Conservation (phyloP, 2,888 invertebrate genomes). For the Chymomyza caudatula region DNA sequence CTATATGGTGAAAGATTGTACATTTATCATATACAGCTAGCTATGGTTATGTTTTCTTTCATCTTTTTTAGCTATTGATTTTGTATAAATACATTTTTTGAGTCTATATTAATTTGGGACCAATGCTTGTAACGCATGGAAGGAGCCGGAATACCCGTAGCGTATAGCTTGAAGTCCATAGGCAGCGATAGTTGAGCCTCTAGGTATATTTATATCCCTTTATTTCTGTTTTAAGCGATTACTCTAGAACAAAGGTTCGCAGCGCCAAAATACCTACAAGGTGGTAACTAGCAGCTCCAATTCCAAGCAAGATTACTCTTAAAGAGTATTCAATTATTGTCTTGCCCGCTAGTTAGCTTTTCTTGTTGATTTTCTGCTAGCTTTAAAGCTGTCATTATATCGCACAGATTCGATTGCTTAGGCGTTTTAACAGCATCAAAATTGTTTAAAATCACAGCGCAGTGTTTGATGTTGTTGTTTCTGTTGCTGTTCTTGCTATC, state of each 20-base stretch:
- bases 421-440: neutral
- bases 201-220: too few relatives aligned
- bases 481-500: constrained; percentile 6
- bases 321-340: neutral
- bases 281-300: too few relatives aligned
- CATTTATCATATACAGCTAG: neutral
- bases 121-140: too few relatives aligned
- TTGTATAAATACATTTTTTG: neutral
- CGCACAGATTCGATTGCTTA: neutral
- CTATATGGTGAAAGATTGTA: neutral
- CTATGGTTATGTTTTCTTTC: neutral
- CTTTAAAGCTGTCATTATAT: neutral
- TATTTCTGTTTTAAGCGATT: too few relatives aligned
- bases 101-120: neutral
- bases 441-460: neutral
- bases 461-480: constrained; percentile 4
- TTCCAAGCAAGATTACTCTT: too few relatives aligned
- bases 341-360: neutral
- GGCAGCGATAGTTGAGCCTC: too few relatives aligned
- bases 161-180: too few relatives aligned
- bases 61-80: neutral
- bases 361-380: neutral
- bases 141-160: neutral
- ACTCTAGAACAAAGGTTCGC: too few relatives aligned
- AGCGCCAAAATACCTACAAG: too few relatives aligned